Percentiles rank a stretch among this genome's conserved stretches.
Conservation (phyloP, 2,113 vertebrate species). For the Saccopteryx bilineata region DNA sequence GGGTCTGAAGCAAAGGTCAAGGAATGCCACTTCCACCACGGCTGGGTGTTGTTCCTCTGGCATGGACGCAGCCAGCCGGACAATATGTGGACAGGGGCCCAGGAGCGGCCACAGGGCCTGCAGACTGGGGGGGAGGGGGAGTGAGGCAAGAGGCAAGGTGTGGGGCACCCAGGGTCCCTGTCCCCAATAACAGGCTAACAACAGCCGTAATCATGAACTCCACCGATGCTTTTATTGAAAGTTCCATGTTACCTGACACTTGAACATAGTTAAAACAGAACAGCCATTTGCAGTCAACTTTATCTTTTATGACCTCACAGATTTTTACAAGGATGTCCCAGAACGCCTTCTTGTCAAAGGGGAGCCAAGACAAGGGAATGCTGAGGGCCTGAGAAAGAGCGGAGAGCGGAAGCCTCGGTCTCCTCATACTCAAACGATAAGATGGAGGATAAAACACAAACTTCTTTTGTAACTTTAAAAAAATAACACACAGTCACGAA, state of each 20-base stretch:
- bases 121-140: background rate
- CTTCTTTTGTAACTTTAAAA: slow-evolving; percentile 32
- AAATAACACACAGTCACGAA: slow-evolving; percentile 15
- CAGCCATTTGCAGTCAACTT: slow-evolving; percentile 33
- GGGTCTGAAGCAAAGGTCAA: slow-evolving; percentile 82
- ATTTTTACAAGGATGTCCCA: slow-evolving; percentile 41
- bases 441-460: slow-evolving; percentile 18
- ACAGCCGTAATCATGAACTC: background rate
- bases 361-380: background rate
- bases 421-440: slow-evolving; percentile 46
- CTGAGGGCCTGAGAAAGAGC: background rate
- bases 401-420: background rate
- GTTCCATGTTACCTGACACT: slow-evolving; percentile 57
- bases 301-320: slow-evolving; percentile 55
- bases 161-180: background rate
- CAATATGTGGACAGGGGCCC: background rate
- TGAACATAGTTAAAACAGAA: slow-evolving; percentile 53
- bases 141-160: rapidly evolving
- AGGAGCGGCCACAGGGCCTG: background rate
- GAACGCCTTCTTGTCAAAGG: slow-evolving; percentile 53
- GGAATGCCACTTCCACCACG: slow-evolving; percentile 66
- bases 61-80: background rate
- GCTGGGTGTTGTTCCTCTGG: slow-evolving; percentile 57
- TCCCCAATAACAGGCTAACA: background rate
- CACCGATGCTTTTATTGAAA: slow-evolving; percentile 12